phyloP scores from a whole-genome alignment of 2,797 vertebrate genomes.

The Smutsia temminckii region DNA sequence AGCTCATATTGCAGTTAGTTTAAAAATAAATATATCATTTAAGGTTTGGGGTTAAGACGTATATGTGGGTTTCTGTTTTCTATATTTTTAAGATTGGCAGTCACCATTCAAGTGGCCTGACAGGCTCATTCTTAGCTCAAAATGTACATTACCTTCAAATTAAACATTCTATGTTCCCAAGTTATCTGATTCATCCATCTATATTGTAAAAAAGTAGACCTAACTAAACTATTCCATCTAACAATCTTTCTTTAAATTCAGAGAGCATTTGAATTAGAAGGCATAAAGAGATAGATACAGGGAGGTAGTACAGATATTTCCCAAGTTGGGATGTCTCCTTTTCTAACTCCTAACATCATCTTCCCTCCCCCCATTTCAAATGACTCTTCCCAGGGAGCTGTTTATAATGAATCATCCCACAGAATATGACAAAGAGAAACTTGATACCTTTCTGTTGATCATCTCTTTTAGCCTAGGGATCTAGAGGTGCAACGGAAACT shows the following conservation, averaged over 20 bases:
- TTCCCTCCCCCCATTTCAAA: not conserved
- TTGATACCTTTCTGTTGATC: not conserved
- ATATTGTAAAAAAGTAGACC: not conserved
- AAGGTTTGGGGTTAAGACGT: not conserved
- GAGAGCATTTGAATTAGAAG: not conserved
- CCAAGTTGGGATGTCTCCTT: not conserved
- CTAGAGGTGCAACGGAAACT: not conserved
- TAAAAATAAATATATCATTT: slow-evolving; percentile 67
- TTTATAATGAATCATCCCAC: not conserved
- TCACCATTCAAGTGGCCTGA: not conserved
- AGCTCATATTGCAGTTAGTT: slow-evolving; percentile 54
- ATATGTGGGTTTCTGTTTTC: not conserved
- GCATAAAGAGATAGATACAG: not conserved
- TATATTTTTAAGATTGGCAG: slow-evolving; percentile 8
- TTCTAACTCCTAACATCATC: not conserved
- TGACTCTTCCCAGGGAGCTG: not conserved
- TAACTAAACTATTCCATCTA: not conserved
- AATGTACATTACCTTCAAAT: not conserved
- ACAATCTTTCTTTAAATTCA: not conserved
- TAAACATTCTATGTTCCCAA: not conserved
- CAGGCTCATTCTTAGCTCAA: slow-evolving; percentile 11
- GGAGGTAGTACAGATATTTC: not conserved
- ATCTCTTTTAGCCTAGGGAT: not conserved
- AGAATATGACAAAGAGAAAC: not conserved
- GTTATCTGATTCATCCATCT: not conserved